Evolutionary conservation across 1,140 invertebrate genomes (phyloP).

Genomic region (Drosophila repletoides): DNA sequence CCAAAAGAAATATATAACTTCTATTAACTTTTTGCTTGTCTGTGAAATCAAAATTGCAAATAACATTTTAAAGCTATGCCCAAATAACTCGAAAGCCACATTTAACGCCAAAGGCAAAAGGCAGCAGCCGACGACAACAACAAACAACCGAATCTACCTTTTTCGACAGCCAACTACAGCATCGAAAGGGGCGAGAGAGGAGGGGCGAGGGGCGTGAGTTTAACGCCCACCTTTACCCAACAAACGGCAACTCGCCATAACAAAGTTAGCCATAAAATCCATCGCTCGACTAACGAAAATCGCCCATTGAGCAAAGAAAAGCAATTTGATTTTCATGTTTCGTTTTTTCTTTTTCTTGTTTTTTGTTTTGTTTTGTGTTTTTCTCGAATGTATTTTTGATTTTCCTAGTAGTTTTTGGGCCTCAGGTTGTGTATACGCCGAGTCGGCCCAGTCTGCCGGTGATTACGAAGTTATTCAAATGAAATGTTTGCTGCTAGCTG

Average conservation of each 20-base stretch:
- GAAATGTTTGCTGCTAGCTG: conserved; percentile 70
- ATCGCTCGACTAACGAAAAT: conserved; percentile 69
- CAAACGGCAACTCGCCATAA: conserved; percentile 30
- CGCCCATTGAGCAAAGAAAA: conserved; percentile 60
- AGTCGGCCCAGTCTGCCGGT: conserved; percentile 33
- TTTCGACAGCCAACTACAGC: conserved; percentile 5
- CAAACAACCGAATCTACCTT: conserved; percentile 10
- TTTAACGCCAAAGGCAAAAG: conserved; percentile 28
- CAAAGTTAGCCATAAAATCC: conserved; percentile 63
- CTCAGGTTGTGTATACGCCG: conserved; percentile 64
- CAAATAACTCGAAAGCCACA: conserved; percentile 21
- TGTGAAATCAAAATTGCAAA: conserved; percentile 44
- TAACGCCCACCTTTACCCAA: conserved; percentile 20
- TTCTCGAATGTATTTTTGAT: not conserved
- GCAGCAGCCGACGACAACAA: conserved; percentile 20
- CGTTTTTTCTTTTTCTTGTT: conserved; percentile 2
- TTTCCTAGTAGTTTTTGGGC: conserved; percentile 12
- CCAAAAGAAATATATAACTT: not conserved
- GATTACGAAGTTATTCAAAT: conserved; percentile 77
- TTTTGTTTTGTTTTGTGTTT: conserved; percentile 5
- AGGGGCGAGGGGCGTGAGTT: conserved; percentile 26
- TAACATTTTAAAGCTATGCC: conserved; percentile 36
- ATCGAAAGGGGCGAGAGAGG: too few species aligned
- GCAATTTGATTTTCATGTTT: conserved; percentile 63
- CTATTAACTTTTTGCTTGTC: too few species aligned